A percentile compares a stretch with the other conserved stretches of the same genome.
These are phyloP conservation scores for Saccostrea cuccullata DNA, from an alignment of 1,140 invertebrate genomes.

Conservation along the genomic window DNA sequence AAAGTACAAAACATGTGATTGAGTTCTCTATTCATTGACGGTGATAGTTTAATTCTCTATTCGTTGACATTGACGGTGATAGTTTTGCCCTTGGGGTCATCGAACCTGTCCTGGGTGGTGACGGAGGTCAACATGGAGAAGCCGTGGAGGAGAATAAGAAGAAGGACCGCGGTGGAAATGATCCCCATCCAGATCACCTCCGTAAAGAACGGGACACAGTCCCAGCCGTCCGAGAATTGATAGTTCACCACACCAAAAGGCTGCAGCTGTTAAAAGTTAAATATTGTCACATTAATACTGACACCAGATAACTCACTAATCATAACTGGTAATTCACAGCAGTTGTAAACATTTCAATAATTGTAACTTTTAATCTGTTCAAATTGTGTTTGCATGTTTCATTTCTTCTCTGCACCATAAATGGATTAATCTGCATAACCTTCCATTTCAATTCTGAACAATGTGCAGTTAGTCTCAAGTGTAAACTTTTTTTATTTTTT, in stretches of 20 bases:
- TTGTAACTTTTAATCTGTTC: too few species aligned
- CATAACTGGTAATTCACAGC: constrained; percentile 51
- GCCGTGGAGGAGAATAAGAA: constrained; percentile 90
- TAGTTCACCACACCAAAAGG: constrained; percentile 67
- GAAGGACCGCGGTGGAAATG: constrained; percentile 88
- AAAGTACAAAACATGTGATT: neutral
- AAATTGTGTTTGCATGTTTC: too few species aligned
- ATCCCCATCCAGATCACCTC: constrained; percentile 94
- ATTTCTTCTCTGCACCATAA: too few species aligned
- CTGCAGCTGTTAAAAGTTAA: constrained; percentile 67
- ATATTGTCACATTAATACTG: constrained; percentile 19
- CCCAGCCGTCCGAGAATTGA: constrained; percentile 83
- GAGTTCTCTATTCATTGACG: constrained; percentile 56
- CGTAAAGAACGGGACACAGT: constrained; percentile 94
- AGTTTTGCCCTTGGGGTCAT: constrained; percentile 97
- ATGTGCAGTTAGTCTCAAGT: too few species aligned
- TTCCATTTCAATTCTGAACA: too few species aligned
- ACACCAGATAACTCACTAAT: too few species aligned
- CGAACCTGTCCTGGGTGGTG: constrained; percentile 97
- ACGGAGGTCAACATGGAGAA: constrained; percentile 95
- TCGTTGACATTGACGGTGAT: constrained; percentile 74
- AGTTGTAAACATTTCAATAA: constrained; percentile 61
- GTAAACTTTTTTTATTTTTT: too few species aligned
- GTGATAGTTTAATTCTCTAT: too few species aligned
- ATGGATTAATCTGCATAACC: too few species aligned